phyloP scores from a whole-genome alignment of 2,888 invertebrate genomes.

The Linnaemya vulpina region DNA sequence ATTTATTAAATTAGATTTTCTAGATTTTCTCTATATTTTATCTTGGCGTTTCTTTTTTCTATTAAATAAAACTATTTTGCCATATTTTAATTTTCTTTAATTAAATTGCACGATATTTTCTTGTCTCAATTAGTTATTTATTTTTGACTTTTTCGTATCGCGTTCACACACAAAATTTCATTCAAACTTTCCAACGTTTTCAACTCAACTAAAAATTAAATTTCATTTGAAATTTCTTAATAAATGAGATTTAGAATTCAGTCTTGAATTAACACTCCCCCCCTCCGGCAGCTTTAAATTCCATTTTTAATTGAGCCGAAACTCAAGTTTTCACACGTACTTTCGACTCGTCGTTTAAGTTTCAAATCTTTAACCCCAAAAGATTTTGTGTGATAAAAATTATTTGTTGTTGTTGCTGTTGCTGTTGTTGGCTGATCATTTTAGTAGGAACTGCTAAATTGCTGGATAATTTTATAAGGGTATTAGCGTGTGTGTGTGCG shows the following conservation, averaged over 20 bases:
- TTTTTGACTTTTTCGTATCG: conserved; percentile 30
- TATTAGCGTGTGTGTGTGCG: conserved; percentile 13
- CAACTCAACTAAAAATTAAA: conserved; percentile 63
- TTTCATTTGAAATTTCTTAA: conserved; percentile 54
- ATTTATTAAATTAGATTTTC: conserved; percentile 13
- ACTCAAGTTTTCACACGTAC: conserved; percentile 52
- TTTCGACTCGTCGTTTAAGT: conserved; percentile 31
- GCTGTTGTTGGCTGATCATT: conserved; percentile 9
- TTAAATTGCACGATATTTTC: conserved; percentile 4
- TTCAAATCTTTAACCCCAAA: conserved; percentile 58
- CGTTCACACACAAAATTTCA: conserved; percentile 37
- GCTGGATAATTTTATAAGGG: conserved; percentile 40
- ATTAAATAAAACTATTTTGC: neutral
- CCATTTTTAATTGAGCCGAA: conserved; percentile 62
- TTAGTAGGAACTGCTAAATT: conserved; percentile 40
- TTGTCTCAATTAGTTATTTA: conserved; percentile 29
- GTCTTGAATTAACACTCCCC: neutral
- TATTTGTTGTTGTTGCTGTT: too few species aligned
- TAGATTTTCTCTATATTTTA: neutral
- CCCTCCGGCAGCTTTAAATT: neutral
- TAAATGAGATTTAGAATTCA: conserved; percentile 62
- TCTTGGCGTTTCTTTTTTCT: neutral
- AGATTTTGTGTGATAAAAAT: conserved; percentile 28
- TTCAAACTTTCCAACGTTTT: conserved; percentile 69
- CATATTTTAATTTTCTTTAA: neutral